Conservation (phyloP, 2,888 invertebrate species). For the Drosophila limbata region DNA sequence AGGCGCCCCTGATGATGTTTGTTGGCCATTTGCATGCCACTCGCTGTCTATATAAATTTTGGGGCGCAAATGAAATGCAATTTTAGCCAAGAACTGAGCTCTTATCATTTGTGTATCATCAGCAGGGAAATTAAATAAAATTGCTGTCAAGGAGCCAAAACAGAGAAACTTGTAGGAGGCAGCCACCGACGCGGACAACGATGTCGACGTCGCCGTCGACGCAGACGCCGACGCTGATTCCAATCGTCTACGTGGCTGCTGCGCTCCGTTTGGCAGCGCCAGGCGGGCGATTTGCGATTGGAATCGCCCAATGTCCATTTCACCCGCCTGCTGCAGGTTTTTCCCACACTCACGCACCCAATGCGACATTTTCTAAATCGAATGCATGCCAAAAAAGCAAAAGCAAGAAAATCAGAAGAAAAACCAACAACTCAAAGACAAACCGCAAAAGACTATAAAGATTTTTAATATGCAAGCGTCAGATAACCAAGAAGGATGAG, state of each 20-base stretch:
- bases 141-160: conserved; percentile 67
- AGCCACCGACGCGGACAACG: conserved; percentile 45
- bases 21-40: conserved; percentile 60
- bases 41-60: conserved; percentile 49
- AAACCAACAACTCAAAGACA: conserved; percentile 62
- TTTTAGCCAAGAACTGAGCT: conserved; percentile 59
- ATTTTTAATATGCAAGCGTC: conserved; percentile 73
- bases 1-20: conserved; percentile 30
- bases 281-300: conserved; percentile 64
- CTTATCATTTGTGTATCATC: conserved; percentile 72
- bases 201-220: conserved; percentile 53
- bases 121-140: conserved; percentile 71
- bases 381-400: conserved; percentile 69
- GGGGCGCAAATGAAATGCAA: conserved; percentile 70
- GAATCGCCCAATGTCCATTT: conserved; percentile 67
- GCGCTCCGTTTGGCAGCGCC: conserved; percentile 80
- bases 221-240: conserved; percentile 55
- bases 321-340: conserved; percentile 60
- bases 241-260: conserved; percentile 73
- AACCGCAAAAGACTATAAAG: conserved; percentile 80
- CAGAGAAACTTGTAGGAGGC: conserved; percentile 62
- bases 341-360: conserved; percentile 78
- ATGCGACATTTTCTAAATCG: conserved; percentile 76
- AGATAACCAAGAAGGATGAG: conserved; percentile 52
- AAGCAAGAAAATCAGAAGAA: conserved; percentile 4